These are phyloP conservation scores for Coregonus ussuriensis DNA, from an alignment of 2,797 vertebrate genomes.

Conservation along the genomic window DNA sequence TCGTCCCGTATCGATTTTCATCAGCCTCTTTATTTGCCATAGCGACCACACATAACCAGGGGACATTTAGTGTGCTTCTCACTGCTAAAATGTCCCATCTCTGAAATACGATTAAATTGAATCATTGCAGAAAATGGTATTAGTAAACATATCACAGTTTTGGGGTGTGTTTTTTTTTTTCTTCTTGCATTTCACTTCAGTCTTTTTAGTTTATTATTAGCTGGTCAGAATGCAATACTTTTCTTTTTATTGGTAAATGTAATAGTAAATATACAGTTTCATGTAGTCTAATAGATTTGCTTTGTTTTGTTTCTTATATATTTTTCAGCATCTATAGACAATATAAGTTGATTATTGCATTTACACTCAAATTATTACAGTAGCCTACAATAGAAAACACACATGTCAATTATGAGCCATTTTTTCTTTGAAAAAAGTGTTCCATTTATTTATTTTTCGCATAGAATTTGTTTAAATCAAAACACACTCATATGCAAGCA, in stretches of 20 bases:
- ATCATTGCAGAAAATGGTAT: conserved; percentile 35
- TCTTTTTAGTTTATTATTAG: not conserved
- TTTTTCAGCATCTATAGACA: no score
- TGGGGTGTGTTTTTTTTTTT: not conserved
- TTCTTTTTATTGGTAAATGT: no score
- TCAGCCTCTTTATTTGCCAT: conserved; percentile 77
- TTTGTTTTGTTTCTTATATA: no score
- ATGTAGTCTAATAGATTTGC: no score
- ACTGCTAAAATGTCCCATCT: conserved; percentile 7
- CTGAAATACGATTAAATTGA: conserved; percentile 36
- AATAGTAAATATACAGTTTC: no score
- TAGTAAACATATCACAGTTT: conserved; percentile 24
- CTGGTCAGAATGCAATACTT: not conserved
- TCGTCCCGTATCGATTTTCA: conserved; percentile 81
- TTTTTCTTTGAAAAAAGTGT: conserved; percentile 48
- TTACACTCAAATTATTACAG: not conserved
- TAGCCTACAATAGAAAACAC: not conserved
- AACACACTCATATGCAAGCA: conserved; percentile 63
- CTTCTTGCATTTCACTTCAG: not conserved
- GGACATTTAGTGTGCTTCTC: conserved; percentile 14
- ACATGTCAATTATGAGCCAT: not conserved
- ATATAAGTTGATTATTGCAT: not conserved
- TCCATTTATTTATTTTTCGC: conserved; percentile 50
- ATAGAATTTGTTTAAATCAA: conserved; percentile 52
- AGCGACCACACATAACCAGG: conserved; percentile 41